These are phyloP conservation scores for Epinotia nisella DNA, from an alignment of 2,888 invertebrate species.

Conservation along the genomic window DNA sequence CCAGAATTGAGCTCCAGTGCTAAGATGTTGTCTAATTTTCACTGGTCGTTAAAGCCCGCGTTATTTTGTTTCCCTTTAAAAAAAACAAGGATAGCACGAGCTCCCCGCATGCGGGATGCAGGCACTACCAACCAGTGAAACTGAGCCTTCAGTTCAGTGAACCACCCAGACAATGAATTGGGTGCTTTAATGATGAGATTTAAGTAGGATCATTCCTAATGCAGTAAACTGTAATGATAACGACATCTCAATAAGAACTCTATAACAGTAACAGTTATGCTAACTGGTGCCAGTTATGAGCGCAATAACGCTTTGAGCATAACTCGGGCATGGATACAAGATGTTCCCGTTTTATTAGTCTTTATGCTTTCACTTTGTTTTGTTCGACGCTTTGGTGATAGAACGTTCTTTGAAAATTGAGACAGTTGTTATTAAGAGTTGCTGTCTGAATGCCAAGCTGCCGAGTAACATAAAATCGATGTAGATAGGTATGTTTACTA, in stretches of 20 bases:
- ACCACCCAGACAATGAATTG: too few relatives aligned
- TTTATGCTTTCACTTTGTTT: conserved; percentile 29
- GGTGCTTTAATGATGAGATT: conserved; percentile 1
- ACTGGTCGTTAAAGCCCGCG: too few relatives aligned
- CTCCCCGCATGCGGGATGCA: too few relatives aligned
- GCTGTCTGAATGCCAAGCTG: neutral
- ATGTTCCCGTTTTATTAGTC: conserved; percentile 52
- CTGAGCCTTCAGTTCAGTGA: too few relatives aligned
- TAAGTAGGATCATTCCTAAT: conserved; percentile 48
- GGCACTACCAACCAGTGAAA: too few relatives aligned
- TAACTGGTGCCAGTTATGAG: conserved; percentile 63
- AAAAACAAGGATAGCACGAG: too few relatives aligned
- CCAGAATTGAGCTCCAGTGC: too few relatives aligned
- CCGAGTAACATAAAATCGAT: too few relatives aligned
- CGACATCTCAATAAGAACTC: conserved; percentile 50
- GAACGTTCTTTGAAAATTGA: neutral
- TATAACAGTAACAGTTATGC: conserved; percentile 56
- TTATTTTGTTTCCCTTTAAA: too few relatives aligned
- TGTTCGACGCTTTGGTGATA: conserved; percentile 30
- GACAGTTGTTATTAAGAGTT: neutral
- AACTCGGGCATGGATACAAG: conserved; percentile 52
- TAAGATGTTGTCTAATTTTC: too few relatives aligned
- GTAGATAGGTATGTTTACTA: too few relatives aligned
- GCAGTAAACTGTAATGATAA: conserved; percentile 64
- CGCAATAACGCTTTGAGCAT: conserved; percentile 53